Percentiles rank a stretch among this genome's conserved stretches.
Evolutionary conservation across 2,113 vertebrate genomes (phyloP).

Genomic region (Phocoena sinus): DNA sequence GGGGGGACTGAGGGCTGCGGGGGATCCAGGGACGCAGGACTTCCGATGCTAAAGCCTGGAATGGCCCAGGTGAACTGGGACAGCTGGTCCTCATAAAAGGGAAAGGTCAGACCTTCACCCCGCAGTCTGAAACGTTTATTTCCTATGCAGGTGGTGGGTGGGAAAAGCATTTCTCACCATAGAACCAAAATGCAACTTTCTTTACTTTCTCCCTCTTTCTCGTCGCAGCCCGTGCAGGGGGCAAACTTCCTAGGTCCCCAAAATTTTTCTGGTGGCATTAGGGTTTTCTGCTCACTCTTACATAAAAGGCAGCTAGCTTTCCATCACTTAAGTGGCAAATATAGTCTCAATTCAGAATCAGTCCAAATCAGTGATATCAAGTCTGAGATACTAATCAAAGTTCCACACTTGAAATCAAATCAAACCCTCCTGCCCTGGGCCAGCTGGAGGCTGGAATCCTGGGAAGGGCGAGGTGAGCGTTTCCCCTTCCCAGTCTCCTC

Average conservation of each 20-base stretch:
- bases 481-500: too few relatives aligned
- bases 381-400: neutral
- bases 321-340: neutral
- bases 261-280: fast-evolving
- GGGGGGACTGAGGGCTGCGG: neutral
- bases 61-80: neutral
- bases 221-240: fast-evolving
- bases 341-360: neutral
- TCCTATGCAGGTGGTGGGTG: neutral
- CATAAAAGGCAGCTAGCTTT: neutral
- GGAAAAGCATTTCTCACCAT: neutral
- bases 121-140: fast-evolving
- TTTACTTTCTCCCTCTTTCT: neutral
- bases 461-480: too few relatives aligned
- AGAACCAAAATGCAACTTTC: neutral
- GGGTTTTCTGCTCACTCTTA: neutral
- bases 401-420: neutral
- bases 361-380: neutral
- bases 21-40: neutral
- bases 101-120: neutral
- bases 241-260: neutral
- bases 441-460: neutral
- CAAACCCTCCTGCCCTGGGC: neutral
- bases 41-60: neutral
- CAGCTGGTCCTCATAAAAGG: neutral